These are phyloP conservation scores for Pempheris klunzingeri DNA, from an alignment of 2,797 vertebrate genomes.

Conservation along the genomic window DNA sequence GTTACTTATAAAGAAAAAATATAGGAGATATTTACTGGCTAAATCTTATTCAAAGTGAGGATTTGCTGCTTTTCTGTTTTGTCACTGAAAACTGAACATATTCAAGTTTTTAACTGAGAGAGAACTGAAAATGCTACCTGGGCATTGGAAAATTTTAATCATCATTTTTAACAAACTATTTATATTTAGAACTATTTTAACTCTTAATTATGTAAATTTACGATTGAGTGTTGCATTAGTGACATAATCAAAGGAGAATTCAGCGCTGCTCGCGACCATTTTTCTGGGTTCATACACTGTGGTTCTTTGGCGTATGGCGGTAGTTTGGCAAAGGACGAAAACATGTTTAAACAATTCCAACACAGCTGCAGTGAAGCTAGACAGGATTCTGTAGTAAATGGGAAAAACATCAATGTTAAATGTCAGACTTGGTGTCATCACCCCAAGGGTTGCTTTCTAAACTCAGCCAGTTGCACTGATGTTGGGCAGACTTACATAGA, in stretches of 20 bases:
- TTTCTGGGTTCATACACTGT: background rate
- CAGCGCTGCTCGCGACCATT: background rate
- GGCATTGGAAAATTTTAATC: background rate
- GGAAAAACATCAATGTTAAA: slow-evolving; percentile 11
- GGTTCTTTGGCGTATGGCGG: background rate
- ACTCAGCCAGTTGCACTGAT: slow-evolving; percentile 11
- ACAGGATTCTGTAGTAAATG: background rate
- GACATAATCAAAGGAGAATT: background rate
- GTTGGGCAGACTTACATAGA: background rate
- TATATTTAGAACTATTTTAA: background rate
- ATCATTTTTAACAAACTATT: too few relatives aligned
- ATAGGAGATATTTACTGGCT: background rate
- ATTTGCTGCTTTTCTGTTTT: background rate
- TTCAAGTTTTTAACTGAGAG: background rate
- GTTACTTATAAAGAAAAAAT: background rate
- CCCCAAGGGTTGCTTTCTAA: background rate
- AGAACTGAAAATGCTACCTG: background rate
- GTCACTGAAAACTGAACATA: background rate
- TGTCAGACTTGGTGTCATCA: slow-evolving; percentile 1
- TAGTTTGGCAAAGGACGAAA: background rate
- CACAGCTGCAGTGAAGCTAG: background rate
- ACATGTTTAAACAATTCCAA: background rate
- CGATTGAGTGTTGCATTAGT: too few relatives aligned
- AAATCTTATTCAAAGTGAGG: background rate
- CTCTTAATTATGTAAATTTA: background rate